Base-by-base conservation (phyloP, 2,888 invertebrate species). In the Drosophila multiciliata region DNA sequence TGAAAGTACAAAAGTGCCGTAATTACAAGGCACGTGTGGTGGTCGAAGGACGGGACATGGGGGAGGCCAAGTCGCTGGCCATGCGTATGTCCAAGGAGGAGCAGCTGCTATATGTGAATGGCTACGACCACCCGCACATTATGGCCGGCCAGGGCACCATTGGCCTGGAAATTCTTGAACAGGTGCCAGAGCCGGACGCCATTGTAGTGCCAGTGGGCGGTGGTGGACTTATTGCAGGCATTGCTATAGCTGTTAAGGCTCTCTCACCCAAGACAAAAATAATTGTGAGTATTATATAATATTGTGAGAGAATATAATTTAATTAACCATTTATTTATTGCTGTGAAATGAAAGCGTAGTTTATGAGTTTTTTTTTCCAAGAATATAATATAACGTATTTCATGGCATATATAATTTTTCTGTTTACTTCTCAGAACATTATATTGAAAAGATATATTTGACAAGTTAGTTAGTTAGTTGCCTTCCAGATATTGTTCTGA, bases 111-210 rank as follows among this genome's bases (percentile, higher is more conserved):
- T 99, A 99, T 89, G 96, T 99, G 40, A 99, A 99, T 93, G 98
- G 98, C 3, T 99, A 98, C 91, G 99, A 99, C 92, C 98, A 99
- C 92, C 98, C 98, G 1, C 96, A 98, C 91, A 98, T 99, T 75
- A 96, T 99, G 94, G 97, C 98, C 0, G 99, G 99, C 0, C 98
- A 98, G 92, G 99, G 99, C 12, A 99, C 99, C 0, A 95, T 98
- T 90, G 99, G 98, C 0, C 93, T 99, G 84, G 99, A 99, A 94
- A 98, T 99, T 69, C 92, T 98, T 32, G 98, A 98, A 89, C 98
- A 99, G 92, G 97, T 98, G 1, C 95, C 96, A 0, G 95, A 97
- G 66, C 95, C 98, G 17, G 98, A 99, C 92, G 98, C 98, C 0
- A 95, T 98, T 35, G 94, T 99, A 26, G 96, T 99, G 20, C 99